Evolutionary conservation across 2,888 invertebrate species (phyloP).

Genomic region (Cephus nigrinus): DNA sequence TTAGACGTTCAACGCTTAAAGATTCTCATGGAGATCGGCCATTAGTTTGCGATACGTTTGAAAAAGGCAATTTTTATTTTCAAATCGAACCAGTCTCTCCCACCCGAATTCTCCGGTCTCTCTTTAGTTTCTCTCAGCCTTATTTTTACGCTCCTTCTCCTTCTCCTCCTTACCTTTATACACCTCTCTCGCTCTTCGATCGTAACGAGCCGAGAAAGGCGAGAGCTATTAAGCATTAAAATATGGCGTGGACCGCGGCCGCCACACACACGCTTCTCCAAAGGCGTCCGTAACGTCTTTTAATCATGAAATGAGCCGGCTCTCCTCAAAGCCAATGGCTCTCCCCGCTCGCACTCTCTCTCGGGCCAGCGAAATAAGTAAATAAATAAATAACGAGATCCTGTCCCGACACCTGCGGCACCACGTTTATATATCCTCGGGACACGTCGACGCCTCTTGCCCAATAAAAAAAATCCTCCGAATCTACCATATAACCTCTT

Average conservation of each 20-base stretch:
- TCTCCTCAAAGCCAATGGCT: slow-evolving; percentile 40
- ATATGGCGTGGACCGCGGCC: slow-evolving; percentile 50
- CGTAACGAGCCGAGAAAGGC: slow-evolving; percentile 55
- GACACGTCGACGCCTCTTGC: slow-evolving; percentile 37
- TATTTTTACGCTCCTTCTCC: background rate
- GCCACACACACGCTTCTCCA: slow-evolving; percentile 56
- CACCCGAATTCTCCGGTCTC: background rate
- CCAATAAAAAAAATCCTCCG: background rate
- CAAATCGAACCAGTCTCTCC: background rate
- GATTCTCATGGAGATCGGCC: background rate
- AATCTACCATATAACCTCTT: slow-evolving; percentile 6
- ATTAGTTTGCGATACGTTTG: background rate
- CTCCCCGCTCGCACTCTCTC: slow-evolving; percentile 27
- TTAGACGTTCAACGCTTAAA: background rate
- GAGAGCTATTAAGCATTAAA: slow-evolving; percentile 61
- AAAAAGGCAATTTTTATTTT: background rate
- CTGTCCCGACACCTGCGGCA: slow-evolving; percentile 54
- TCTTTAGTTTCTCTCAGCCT: background rate
- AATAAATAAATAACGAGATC: slow-evolving; percentile 63
- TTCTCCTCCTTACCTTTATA: slow-evolving; percentile 15
- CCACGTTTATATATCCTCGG: background rate
- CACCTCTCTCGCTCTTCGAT: slow-evolving; percentile 25
- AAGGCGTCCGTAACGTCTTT: slow-evolving; percentile 62
- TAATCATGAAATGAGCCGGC: slow-evolving; percentile 63
- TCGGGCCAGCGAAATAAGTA: slow-evolving; percentile 58